Evolutionary conservation across 2,888 invertebrate genomes (phyloP).

Genomic region (Eilema griseolum): DNA sequence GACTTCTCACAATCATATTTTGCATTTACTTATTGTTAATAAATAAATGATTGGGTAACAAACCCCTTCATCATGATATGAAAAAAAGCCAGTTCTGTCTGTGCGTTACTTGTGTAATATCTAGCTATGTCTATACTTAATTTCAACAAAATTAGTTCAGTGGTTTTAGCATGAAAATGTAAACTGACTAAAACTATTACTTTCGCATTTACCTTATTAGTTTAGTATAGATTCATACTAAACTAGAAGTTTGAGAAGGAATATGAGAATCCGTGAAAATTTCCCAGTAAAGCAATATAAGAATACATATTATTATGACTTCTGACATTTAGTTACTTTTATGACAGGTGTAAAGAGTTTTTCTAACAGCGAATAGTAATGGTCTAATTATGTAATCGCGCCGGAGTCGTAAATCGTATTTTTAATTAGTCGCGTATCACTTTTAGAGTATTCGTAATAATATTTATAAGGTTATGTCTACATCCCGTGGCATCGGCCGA

Average conservation of each 20-base stretch:
- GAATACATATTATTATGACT: neutral
- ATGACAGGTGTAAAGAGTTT: slow-evolving; percentile 38
- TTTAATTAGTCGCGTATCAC: slow-evolving; percentile 60
- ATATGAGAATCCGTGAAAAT: neutral
- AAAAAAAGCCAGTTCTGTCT: too few species aligned
- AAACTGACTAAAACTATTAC: too few species aligned
- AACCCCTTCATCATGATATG: slow-evolving; percentile 17
- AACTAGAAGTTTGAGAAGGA: neutral
- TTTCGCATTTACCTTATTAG: too few species aligned
- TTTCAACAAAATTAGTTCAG: too few species aligned
- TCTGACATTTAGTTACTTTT: slow-evolving; percentile 35
- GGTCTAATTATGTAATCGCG: slow-evolving; percentile 57
- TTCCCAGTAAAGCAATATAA: neutral
- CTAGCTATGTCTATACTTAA: too few species aligned
- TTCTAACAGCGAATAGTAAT: slow-evolving; percentile 51
- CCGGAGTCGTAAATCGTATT: slow-evolving; percentile 60
- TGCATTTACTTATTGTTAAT: slow-evolving; percentile 14
- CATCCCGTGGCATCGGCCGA: slow-evolving; percentile 67
- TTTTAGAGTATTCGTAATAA: slow-evolving; percentile 55
- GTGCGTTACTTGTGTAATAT: too few species aligned
- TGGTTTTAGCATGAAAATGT: neutral
- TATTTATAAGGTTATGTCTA: slow-evolving; percentile 61
- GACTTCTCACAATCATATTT: slow-evolving; percentile 23
- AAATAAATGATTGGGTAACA: slow-evolving; percentile 16
- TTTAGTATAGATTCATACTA: too few species aligned